Evolutionary conservation across 1,140 invertebrate genomes (phyloP).

Genomic region (Lordiphosa stackelbergi): DNA sequence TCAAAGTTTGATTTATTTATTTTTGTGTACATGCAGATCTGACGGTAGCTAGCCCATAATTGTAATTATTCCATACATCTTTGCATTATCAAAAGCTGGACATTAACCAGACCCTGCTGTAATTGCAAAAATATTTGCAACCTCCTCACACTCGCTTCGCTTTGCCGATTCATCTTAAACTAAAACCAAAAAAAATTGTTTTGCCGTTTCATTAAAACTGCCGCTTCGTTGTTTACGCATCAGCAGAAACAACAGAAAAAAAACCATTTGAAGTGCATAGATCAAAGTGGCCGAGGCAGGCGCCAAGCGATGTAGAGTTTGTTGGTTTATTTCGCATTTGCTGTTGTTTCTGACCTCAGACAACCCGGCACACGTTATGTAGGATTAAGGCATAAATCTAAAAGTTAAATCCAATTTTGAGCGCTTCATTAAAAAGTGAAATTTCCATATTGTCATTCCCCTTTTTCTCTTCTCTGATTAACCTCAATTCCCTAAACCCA

Average conservation of each 20-base stretch:
- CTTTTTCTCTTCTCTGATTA: conserved; percentile 27
- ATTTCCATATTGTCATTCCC: conserved; percentile 20
- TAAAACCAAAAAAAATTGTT: conserved; percentile 35
- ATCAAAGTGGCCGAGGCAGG: conserved; percentile 66
- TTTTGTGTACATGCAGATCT: background rate
- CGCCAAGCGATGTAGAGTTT: conserved; percentile 41
- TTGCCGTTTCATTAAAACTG: conserved; percentile 71
- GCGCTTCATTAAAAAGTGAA: conserved; percentile 40
- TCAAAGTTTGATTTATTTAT: too few species aligned
- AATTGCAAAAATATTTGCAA: conserved; percentile 2
- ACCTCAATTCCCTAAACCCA: conserved; percentile 34
- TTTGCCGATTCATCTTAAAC: conserved; percentile 45
- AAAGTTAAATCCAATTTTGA: background rate
- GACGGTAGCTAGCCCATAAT: too few species aligned
- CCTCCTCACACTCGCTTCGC: conserved; percentile 11
- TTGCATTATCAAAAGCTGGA: conserved; percentile 1
- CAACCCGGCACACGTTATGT: conserved; percentile 67
- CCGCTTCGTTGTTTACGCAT: conserved; percentile 69
- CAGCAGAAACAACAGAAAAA: conserved; percentile 52
- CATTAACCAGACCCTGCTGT: conserved; percentile 1
- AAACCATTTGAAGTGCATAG: conserved; percentile 70
- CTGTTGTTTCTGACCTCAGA: conserved; percentile 51
- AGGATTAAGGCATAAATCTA: conserved; percentile 2
- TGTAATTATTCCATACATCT: background rate
- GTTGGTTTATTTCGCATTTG: conserved; percentile 7